phyloP scores from a whole-genome alignment of 2,888 invertebrate species.

The Xanthia icteritia region DNA sequence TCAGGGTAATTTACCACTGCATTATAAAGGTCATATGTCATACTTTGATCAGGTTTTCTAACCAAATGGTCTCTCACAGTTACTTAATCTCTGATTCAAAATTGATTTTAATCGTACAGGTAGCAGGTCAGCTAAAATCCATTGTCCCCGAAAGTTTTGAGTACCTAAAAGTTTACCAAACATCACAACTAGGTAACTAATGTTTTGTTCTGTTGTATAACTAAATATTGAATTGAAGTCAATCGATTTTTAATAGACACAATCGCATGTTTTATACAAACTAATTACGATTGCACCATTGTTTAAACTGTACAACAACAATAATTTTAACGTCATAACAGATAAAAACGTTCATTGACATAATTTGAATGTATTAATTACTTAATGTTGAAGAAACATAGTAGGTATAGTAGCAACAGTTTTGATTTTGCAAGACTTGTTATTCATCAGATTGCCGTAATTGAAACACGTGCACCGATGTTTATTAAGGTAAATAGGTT shows the following conservation, averaged over 20 bases:
- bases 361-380: conserved; percentile 42
- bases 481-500: conserved; percentile 48
- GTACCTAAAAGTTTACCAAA: not conserved
- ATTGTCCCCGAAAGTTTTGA: not conserved
- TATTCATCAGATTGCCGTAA: conserved; percentile 21
- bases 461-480: conserved; percentile 24
- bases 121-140: too few relatives aligned
- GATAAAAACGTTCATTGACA: conserved; percentile 52
- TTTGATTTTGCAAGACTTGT: conserved; percentile 44
- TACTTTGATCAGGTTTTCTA: not conserved
- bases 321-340: conserved; percentile 26
- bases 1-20: not conserved
- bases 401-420: not conserved
- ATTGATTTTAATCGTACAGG: not conserved
- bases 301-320: conserved; percentile 32
- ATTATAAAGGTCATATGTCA: not conserved
- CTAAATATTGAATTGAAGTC: not conserved
- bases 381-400: conserved; percentile 31
- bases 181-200: not conserved
- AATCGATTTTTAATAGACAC: conserved; percentile 26
- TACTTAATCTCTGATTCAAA: not conserved
- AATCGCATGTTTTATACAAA: conserved; percentile 37
- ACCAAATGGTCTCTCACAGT: not conserved
- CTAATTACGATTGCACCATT: conserved; percentile 36
- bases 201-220: not conserved